phyloP scores from a whole-genome alignment of 2,797 vertebrate species.

The Alexandromys oeconomus region DNA sequence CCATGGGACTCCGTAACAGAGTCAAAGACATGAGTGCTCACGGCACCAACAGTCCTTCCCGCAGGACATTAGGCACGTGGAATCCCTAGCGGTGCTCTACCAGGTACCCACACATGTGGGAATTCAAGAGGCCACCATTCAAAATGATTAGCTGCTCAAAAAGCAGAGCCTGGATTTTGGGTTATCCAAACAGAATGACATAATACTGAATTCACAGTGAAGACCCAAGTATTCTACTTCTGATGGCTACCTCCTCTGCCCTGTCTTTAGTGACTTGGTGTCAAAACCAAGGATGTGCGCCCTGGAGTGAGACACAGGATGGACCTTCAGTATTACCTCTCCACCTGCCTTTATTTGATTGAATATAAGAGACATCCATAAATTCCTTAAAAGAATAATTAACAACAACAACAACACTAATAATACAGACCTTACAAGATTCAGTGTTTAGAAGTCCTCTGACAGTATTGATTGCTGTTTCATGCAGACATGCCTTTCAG shows the following conservation, averaged over 20 bases:
- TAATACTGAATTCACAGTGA: neutral
- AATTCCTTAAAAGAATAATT: neutral
- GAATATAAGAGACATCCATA: too few relatives aligned
- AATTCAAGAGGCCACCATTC: neutral
- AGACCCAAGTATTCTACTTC: neutral
- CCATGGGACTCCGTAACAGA: accelerated
- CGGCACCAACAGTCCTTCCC: neutral
- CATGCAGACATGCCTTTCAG: neutral
- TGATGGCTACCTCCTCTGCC: neutral
- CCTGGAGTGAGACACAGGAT: too few relatives aligned
- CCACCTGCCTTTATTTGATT: neutral
- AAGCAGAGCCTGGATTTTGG: neutral
- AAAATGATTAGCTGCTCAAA: neutral
- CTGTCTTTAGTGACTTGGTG: neutral
- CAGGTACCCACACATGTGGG: neutral
- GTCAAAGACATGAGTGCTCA: neutral
- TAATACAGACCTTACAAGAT: neutral
- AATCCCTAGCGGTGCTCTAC: too few relatives aligned
- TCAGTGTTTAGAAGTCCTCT: neutral
- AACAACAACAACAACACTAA: neutral
- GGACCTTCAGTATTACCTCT: neutral
- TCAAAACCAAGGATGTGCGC: neutral
- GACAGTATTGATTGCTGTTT: neutral
- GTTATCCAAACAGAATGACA: neutral
- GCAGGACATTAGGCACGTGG: neutral